Evolutionary conservation across 2,797 vertebrate genomes (phyloP).

Genomic region (Gallirallus australis): DNA sequence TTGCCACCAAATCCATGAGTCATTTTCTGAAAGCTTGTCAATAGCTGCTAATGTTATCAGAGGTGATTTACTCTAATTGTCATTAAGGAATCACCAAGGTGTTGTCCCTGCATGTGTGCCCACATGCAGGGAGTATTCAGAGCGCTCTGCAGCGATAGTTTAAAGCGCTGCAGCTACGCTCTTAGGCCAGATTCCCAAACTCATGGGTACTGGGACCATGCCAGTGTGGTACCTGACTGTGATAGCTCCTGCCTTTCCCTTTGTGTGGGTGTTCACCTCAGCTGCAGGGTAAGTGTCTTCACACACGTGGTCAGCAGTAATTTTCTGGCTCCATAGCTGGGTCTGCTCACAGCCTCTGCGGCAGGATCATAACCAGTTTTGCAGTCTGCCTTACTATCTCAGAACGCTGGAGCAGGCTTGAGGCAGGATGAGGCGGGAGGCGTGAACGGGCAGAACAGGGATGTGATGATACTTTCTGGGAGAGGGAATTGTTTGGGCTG

Average conservation of each 20-base stretch:
- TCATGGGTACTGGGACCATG: neutral
- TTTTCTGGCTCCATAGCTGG: neutral
- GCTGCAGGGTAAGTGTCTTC: neutral
- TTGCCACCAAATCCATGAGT: neutral
- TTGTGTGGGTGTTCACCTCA: neutral
- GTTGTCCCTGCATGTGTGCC: neutral
- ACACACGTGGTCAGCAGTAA: neutral
- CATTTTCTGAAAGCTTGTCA: neutral
- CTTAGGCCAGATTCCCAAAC: neutral
- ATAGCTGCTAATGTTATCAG: rapidly evolving
- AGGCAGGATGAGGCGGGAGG: neutral
- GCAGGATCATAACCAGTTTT: neutral
- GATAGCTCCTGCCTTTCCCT: neutral
- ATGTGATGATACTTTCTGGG: neutral
- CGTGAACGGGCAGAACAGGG: neutral
- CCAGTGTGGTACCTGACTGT: neutral
- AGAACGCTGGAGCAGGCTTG: neutral
- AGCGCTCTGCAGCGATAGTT: neutral
- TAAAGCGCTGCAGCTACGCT: neutral
- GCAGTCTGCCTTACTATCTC: neutral
- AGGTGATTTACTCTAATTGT: neutral
- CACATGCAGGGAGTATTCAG: neutral
- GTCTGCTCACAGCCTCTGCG: neutral
- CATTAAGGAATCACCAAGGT: neutral
- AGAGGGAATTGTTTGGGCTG: neutral